A percentile compares a stretch with the other conserved stretches of the same genome.
phyloP scores from a whole-genome alignment of 2,888 invertebrate genomes.

The Conomelus anceps region DNA sequence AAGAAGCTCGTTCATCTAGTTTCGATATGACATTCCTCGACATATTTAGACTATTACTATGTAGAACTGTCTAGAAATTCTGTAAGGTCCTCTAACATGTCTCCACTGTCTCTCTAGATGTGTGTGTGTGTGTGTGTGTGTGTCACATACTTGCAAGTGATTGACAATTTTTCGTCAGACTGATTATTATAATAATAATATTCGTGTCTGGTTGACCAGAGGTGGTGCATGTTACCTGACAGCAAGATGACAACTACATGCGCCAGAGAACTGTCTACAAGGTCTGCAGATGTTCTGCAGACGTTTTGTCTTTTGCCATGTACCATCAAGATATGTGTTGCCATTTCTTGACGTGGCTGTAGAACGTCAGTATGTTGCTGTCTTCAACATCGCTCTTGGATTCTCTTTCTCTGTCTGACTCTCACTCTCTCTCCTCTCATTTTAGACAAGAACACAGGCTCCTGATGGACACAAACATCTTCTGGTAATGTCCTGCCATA shows the following conservation, averaged over 20 bases:
- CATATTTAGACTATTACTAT: not conserved
- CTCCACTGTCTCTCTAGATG: not conserved
- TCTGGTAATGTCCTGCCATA: not conserved
- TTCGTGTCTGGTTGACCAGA: too few species aligned
- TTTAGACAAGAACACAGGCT: not conserved
- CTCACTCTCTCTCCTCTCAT: too few species aligned
- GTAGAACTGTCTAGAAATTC: not conserved
- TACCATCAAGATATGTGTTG: too few species aligned
- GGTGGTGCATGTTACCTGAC: not conserved
- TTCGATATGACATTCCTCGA: too few species aligned
- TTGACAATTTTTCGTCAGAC: not conserved
- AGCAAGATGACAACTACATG: not conserved
- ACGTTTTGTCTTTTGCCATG: too few species aligned
- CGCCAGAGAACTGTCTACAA: not conserved
- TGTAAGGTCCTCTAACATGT: not conserved
- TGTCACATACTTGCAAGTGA: too few species aligned
- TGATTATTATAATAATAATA: not conserved
- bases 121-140: too few species aligned
- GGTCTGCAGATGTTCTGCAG: not conserved
- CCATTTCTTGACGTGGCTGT: not conserved
- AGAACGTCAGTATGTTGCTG: not conserved
- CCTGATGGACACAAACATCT: not conserved
- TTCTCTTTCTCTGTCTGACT: too few species aligned
- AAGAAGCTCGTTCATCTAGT: too few species aligned
- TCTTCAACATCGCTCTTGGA: not conserved